Evolutionary conservation across 2,888 invertebrate genomes (phyloP).

Genomic region (Dyspetes luteomarginatus): DNA sequence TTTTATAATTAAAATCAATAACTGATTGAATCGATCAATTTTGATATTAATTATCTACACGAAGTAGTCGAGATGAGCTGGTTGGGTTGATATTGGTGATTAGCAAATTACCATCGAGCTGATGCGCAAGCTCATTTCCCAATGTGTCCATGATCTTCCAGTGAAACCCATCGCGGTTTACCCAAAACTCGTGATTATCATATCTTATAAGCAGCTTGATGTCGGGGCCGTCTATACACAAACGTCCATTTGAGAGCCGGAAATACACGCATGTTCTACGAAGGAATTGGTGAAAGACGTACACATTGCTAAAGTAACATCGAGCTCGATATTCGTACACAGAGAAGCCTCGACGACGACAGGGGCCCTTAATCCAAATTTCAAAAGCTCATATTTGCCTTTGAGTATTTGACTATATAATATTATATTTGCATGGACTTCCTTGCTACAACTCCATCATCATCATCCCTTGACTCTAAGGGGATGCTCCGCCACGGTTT

Average conservation of each 20-base stretch:
- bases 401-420: constrained; percentile 68
- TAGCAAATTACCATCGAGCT: constrained; percentile 4
- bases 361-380: constrained; percentile 76
- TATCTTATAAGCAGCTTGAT: constrained; percentile 71
- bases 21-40: not conserved
- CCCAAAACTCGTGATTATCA: constrained; percentile 17
- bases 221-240: constrained; percentile 43
- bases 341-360: constrained; percentile 27
- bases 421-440: too few relatives aligned
- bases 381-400: constrained; percentile 75
- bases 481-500: constrained; percentile 13
- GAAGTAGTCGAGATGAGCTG: not conserved
- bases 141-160: not conserved
- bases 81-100: not conserved
- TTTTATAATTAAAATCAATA: not conserved
- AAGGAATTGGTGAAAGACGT: constrained; percentile 42
- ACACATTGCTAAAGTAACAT: constrained; percentile 32
- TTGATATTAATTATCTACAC: not conserved
- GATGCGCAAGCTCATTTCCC: constrained; percentile 19
- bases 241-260: not conserved
- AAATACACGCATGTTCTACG: not conserved
- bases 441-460: constrained; percentile 15
- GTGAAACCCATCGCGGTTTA: not conserved
- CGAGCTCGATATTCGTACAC: constrained; percentile 24
- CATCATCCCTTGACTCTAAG: not conserved